A percentile compares a stretch with the other conserved stretches of the same genome.
Evolutionary conservation across 2,888 invertebrate species (phyloP).

Genomic region (Eilema caniola): DNA sequence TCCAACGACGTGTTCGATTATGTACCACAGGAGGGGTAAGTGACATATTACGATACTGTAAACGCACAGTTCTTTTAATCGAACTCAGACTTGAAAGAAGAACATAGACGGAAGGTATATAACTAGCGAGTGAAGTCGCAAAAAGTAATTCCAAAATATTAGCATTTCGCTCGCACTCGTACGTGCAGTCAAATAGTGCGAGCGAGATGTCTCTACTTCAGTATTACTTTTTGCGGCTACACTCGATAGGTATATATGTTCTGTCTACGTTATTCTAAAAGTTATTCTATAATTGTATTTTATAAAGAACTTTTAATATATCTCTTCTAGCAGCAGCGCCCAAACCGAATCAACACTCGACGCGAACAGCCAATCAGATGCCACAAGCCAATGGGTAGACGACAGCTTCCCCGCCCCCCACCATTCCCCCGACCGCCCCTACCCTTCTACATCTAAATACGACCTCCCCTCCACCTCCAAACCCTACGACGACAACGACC

Average conservation of each 20-base stretch:
- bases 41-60: not conserved
- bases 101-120: too few relatives aligned
- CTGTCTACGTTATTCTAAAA: too few relatives aligned
- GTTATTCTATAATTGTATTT: too few relatives aligned
- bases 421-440: conserved; percentile 66
- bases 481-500: conserved; percentile 76
- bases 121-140: too few relatives aligned
- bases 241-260: too few relatives aligned
- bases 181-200: too few relatives aligned
- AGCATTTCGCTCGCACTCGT: too few relatives aligned
- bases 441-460: conserved; percentile 70
- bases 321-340: conserved; percentile 56
- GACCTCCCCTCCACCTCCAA: conserved; percentile 76
- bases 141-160: too few relatives aligned
- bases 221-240: too few relatives aligned
- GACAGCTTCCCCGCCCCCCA: conserved; percentile 82
- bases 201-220: too few relatives aligned
- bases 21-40: conserved; percentile 68
- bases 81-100: too few relatives aligned
- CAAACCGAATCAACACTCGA: conserved; percentile 74
- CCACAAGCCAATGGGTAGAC: conserved; percentile 85
- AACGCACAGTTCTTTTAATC: not conserved
- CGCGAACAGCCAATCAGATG: conserved; percentile 76
- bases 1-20: conserved; percentile 75
- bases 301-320: not conserved